Evolutionary conservation across 2,113 vertebrate genomes (phyloP).

Genomic region (Redunca redunca): DNA sequence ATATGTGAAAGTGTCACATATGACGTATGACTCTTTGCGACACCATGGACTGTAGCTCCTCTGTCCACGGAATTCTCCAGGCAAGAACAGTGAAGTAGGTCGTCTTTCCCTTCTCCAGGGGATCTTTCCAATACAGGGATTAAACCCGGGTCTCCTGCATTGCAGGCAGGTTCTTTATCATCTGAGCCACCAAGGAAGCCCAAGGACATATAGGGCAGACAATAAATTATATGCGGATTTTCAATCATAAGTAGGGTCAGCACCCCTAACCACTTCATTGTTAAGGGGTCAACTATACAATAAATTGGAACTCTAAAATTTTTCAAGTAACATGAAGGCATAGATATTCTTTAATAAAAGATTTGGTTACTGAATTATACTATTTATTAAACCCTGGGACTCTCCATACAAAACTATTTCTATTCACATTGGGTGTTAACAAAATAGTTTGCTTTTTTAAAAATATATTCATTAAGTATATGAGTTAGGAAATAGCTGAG

Average conservation of each 20-base stretch:
- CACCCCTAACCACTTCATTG: not conserved
- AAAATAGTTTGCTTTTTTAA: not conserved
- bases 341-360: not conserved
- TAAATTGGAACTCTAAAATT: not conserved
- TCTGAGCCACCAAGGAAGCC: not conserved
- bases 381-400: not conserved
- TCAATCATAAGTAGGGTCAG: not conserved
- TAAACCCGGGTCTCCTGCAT: not conserved
- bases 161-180: not conserved
- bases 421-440: not conserved
- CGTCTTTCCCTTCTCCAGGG: not conserved
- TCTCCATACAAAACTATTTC: not conserved
- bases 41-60: not conserved
- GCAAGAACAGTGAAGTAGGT: not conserved
- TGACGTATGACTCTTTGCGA: accelerated
- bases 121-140: not conserved
- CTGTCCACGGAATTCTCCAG: not conserved
- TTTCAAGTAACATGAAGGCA: not conserved
- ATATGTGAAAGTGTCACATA: not conserved
- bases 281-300: not conserved
- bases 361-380: not conserved
- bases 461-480: not conserved
- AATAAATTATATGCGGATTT: not conserved
- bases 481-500: not conserved
- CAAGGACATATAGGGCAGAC: not conserved